Conservation (phyloP, 1,140 invertebrate species). For the Eupristina koningsbergeri region DNA sequence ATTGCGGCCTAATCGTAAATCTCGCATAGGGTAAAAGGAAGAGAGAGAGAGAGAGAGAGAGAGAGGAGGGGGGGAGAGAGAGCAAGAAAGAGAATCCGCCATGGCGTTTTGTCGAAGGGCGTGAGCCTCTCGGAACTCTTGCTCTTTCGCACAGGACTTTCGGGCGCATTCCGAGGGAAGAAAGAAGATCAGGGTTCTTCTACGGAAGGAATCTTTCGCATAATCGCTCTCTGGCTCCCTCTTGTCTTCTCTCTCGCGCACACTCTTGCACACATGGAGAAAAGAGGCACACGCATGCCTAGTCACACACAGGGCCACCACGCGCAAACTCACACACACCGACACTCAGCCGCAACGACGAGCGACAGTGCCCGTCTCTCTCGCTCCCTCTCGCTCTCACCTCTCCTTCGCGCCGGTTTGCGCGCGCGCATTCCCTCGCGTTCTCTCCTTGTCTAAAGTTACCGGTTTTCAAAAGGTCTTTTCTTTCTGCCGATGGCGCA, state of each 20-base stretch:
- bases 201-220: conserved; percentile 39
- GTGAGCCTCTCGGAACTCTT: conserved; percentile 33
- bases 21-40: conserved; percentile 46
- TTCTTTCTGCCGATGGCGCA: conserved; percentile 35
- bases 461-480: conserved; percentile 52
- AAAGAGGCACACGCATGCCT: too few relatives aligned
- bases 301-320: too few relatives aligned
- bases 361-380: not conserved
- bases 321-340: not conserved
- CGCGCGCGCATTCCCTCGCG: conserved; percentile 31
- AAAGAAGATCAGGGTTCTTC: conserved; percentile 44
- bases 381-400: conserved; percentile 1
- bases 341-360: too few relatives aligned
- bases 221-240: conserved; percentile 14
- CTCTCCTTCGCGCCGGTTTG: not conserved
- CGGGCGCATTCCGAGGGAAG: conserved; percentile 45
- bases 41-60: conserved; percentile 43
- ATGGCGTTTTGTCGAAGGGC: conserved; percentile 48
- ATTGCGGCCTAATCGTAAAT: conserved; percentile 50
- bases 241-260: conserved; percentile 18
- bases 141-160: conserved; percentile 41
- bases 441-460: conserved; percentile 49
- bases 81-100: conserved; percentile 34
- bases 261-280: not conserved
- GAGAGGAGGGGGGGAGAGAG: conserved; percentile 34